Conservation (phyloP, 2,797 vertebrate genomes). For the Eulemur rubriventer region DNA sequence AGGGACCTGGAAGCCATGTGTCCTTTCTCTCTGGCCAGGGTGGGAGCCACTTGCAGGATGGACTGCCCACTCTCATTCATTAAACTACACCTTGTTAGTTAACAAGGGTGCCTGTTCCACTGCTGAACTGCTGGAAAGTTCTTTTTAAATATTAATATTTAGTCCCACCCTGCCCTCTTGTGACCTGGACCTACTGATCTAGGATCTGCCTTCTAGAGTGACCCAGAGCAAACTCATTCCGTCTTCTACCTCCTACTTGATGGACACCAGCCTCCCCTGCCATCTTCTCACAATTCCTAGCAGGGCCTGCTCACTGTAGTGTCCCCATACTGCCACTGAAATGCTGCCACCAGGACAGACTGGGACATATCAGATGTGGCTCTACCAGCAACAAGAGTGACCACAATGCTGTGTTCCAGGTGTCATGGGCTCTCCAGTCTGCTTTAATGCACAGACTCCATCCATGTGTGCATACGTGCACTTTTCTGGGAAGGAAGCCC, state of each 20-base stretch:
- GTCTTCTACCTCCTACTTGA: neutral
- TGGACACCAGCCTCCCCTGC: neutral
- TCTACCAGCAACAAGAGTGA: neutral
- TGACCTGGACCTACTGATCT: too few relatives aligned
- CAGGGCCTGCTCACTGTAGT: neutral
- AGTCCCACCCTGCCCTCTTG: neutral
- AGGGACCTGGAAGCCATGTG: fast-evolving
- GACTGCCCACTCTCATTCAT: fast-evolving
- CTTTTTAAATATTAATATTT: neutral
- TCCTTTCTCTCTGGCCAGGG: neutral
- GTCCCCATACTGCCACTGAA: fast-evolving
- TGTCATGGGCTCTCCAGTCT: neutral
- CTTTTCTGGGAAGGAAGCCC: neutral
- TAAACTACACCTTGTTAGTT: neutral
- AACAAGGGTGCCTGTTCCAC: neutral
- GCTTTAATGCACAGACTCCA: fast-evolving
- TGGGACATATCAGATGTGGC: fast-evolving
- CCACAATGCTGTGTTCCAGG: fast-evolving
- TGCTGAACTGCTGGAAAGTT: neutral
- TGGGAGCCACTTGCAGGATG: neutral
- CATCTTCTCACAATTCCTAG: fast-evolving
- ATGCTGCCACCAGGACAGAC: neutral
- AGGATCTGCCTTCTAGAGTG: neutral
- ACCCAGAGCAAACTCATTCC: neutral
- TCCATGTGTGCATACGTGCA: fast-evolving